Conservation (phyloP, 2,888 invertebrate species). For the Torymus auratus region DNA sequence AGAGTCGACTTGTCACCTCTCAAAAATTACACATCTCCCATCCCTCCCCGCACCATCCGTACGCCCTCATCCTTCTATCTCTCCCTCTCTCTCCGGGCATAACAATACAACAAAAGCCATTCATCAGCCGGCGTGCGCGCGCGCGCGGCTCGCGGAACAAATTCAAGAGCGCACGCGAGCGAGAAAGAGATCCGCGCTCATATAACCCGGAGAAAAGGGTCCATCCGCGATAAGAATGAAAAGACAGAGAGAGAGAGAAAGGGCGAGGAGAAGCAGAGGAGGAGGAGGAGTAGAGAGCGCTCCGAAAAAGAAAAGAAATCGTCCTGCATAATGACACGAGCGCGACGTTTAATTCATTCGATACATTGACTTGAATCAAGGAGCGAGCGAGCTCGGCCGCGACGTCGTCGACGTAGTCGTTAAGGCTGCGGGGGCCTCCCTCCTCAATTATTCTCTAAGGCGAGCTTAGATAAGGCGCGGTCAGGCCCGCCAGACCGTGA, state of each 20-base stretch:
- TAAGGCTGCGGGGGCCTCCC: constrained; percentile 32
- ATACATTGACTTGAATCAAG: constrained; percentile 56
- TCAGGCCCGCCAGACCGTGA: constrained; percentile 70
- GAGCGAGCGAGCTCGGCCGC: not conserved
- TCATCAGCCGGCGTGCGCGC: constrained; percentile 25
- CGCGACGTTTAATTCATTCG: constrained; percentile 58
- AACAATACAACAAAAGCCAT: constrained; percentile 54
- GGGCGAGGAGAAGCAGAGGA: constrained; percentile 3
- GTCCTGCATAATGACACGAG: constrained; percentile 56
- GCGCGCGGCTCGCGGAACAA: constrained; percentile 16
- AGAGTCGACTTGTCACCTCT: constrained; percentile 44
- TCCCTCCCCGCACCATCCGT: no score
- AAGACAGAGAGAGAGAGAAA: constrained; percentile 4
- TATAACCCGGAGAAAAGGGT: constrained; percentile 6
- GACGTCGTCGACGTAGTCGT: constrained; percentile 35
- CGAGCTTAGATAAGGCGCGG: constrained; percentile 71
- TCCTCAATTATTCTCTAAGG: constrained; percentile 59
- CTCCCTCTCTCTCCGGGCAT: not conserved
- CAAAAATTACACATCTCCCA: constrained; percentile 46
- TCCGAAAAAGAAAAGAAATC: constrained; percentile 17
- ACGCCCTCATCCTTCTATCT: not conserved
- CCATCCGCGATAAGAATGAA: constrained; percentile 28
- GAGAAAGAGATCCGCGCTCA: constrained; percentile 1
- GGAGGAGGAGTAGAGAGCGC: not conserved
- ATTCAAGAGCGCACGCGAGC: constrained; percentile 18